These are phyloP conservation scores for Phylloscopus collybita DNA, from an alignment of 2,797 vertebrate genomes.

Conservation along the genomic window DNA sequence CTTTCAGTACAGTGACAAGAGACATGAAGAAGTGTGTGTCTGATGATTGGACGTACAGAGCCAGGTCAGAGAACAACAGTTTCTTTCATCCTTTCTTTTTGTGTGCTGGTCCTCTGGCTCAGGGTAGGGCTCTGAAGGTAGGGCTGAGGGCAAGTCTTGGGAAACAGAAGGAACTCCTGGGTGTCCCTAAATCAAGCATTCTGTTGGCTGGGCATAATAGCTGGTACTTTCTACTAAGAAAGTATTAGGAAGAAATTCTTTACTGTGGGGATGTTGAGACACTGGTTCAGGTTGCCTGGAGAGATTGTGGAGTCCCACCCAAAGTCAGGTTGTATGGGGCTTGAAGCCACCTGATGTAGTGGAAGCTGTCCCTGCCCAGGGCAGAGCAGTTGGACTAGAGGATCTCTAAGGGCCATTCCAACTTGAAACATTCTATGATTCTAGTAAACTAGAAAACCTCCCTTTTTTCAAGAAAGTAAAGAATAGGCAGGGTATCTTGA, in stretches of 20 bases:
- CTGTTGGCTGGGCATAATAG: not conserved
- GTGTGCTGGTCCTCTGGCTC: not conserved
- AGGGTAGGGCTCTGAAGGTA: not conserved
- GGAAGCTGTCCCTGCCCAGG: not conserved
- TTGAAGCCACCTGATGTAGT: not conserved
- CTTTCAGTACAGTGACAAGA: not conserved
- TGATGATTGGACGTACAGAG: not conserved
- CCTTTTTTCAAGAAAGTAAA: not conserved
- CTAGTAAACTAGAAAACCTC: not conserved
- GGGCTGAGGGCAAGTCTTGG: not conserved
- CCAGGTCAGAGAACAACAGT: not conserved
- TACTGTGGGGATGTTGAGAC: not conserved
- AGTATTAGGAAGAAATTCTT: not conserved
- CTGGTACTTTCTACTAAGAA: not conserved
- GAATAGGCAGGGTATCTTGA: not conserved
- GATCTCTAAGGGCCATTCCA: not conserved
- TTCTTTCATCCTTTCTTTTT: not conserved
- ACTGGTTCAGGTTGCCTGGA: not conserved
- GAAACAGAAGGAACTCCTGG: not conserved
- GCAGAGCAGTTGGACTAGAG: not conserved
- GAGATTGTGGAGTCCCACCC: not conserved
- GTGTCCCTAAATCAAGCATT: not conserved
- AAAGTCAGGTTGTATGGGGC: fast-evolving
- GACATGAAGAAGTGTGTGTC: not conserved
- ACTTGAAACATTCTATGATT: not conserved